Conservation (phyloP, 1,140 invertebrate species). For the Drosophila albomicans region DNA sequence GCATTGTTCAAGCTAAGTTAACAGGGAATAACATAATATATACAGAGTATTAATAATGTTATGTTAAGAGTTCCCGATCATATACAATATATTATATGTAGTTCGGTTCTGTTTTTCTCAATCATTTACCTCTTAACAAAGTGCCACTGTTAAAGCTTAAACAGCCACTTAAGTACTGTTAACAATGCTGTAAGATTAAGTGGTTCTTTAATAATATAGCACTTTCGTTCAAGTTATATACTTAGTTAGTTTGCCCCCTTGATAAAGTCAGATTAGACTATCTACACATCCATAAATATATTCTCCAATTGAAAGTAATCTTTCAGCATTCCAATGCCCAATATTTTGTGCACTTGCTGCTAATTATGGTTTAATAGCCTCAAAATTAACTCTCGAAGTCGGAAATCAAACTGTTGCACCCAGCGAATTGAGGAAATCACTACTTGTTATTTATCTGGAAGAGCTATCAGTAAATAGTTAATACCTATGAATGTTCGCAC, state of each 20-base stretch:
- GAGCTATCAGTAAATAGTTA: background rate
- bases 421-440: constrained; percentile 16
- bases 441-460: constrained; percentile 32
- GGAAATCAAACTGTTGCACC: constrained; percentile 3
- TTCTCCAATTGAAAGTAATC: constrained; percentile 1
- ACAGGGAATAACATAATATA: no score
- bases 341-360: background rate
- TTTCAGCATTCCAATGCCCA: constrained; percentile 10
- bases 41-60: no score
- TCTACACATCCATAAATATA: background rate
- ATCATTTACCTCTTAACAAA: no score
- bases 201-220: background rate
- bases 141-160: background rate
- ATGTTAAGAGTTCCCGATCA: no score
- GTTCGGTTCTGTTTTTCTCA: no score
- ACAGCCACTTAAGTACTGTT: background rate
- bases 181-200: background rate
- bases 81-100: no score
- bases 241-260: background rate
- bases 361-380: constrained; percentile 10
- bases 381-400: background rate
- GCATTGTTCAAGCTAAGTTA: no score
- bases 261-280: constrained; percentile 2
- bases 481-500: background rate
- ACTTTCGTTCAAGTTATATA: background rate